Conservation (phyloP, 2,113 vertebrate genomes). For the Brevimyrus niger region DNA sequence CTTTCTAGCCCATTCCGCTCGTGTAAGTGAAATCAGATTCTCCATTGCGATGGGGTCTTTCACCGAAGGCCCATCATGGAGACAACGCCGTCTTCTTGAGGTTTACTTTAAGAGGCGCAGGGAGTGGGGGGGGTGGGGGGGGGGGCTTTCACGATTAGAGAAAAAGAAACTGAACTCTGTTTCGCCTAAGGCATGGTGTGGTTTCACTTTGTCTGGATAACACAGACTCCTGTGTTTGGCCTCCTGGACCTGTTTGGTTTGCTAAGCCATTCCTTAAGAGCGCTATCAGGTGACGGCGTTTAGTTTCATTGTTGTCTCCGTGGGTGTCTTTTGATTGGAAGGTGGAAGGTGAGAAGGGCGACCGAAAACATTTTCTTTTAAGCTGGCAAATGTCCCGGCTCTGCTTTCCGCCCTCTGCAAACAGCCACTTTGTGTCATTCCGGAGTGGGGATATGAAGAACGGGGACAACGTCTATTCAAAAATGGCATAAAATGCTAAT, state of each 20-base stretch:
- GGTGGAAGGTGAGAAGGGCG: slow-evolving; percentile 60
- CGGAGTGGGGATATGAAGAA: not conserved
- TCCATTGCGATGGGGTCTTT: not conserved
- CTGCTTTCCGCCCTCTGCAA: slow-evolving; percentile 44
- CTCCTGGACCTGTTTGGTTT: slow-evolving; percentile 17
- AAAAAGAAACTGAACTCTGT: not conserved
- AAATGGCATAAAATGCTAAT: not conserved
- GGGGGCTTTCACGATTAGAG: not conserved
- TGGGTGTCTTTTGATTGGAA: slow-evolving; percentile 59
- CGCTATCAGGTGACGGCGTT: slow-evolving; percentile 53
- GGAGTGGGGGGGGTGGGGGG: not conserved
- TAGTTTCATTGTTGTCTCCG: slow-evolving; percentile 58
- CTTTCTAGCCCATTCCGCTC: not conserved
- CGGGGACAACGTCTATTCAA: not conserved
- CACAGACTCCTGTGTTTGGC: slow-evolving; percentile 5
- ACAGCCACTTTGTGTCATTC: not conserved
- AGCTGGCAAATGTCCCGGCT: slow-evolving; percentile 60
- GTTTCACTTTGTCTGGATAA: not conserved
- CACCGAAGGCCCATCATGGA: not conserved
- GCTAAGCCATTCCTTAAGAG: slow-evolving; percentile 44
- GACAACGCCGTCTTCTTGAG: not conserved
- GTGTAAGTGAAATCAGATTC: slow-evolving; percentile 4
- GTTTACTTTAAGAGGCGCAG: not conserved
- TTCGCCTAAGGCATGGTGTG: not conserved
- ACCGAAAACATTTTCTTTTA: slow-evolving; percentile 57